These are phyloP conservation scores for Cancer borealis DNA, from an alignment of 2,888 invertebrate species.

Conservation along the genomic window DNA sequence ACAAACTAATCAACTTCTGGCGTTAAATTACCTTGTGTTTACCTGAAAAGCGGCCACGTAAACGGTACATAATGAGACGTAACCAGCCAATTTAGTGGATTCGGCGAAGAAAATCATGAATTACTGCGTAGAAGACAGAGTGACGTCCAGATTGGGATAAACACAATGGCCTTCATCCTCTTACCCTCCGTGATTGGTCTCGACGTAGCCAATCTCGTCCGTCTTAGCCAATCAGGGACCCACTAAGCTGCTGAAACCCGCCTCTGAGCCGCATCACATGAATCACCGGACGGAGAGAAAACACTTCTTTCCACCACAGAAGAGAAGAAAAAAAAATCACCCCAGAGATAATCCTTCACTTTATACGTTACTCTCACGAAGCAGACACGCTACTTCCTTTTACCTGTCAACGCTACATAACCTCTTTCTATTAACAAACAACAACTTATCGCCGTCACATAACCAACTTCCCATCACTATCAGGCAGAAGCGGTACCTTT, in stretches of 20 bases:
- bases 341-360: not conserved
- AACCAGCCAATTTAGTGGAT: constrained; percentile 9
- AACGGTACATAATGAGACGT: constrained; percentile 34
- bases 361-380: not conserved
- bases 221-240: constrained; percentile 34
- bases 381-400: not conserved
- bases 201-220: not conserved
- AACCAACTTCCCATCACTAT: not conserved
- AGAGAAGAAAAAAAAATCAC: not conserved
- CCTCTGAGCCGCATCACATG: constrained; percentile 7
- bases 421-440: not conserved
- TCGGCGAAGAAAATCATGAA: constrained; percentile 6
- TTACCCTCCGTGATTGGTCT: not conserved
- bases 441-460: not conserved
- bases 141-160: constrained; percentile 13
- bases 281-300: not conserved
- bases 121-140: not conserved
- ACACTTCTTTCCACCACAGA: not conserved
- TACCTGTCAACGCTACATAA: not conserved
- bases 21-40: not conserved
- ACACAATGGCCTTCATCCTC: constrained; percentile 40
- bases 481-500: not conserved
- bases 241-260: constrained; percentile 25
- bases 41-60: constrained; percentile 27
- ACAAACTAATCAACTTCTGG: not conserved